These are phyloP conservation scores for Intellagama lesueurii DNA, from an alignment of 2,797 vertebrate species.

Conservation along the genomic window DNA sequence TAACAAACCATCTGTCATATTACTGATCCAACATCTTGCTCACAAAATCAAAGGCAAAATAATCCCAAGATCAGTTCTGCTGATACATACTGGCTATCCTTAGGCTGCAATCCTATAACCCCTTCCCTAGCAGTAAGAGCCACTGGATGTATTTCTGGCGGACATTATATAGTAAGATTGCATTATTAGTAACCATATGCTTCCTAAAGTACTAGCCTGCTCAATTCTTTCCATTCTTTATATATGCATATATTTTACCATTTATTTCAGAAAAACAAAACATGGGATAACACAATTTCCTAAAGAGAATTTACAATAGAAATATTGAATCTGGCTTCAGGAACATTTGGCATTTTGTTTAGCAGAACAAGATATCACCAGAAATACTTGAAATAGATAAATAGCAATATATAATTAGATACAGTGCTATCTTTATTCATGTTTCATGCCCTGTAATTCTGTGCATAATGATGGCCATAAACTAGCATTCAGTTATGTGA, in stretches of 20 bases:
- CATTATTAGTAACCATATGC: conserved; percentile 14
- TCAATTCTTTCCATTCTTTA: background rate
- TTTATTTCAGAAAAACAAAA: background rate
- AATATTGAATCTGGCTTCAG: conserved; percentile 5
- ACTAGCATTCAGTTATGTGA: conserved; percentile 4
- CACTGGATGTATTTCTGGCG: background rate
- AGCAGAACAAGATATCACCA: background rate
- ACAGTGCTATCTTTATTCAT: conserved; percentile 16
- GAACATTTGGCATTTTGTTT: conserved; percentile 17
- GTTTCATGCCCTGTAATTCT: conserved; percentile 20
- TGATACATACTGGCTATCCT: conserved; percentile 31
- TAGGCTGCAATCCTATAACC: background rate
- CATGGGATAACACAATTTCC: background rate
- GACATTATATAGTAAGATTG: background rate
- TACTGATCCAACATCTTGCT: conserved; percentile 59
- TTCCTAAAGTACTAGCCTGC: background rate
- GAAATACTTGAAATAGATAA: conserved; percentile 24
- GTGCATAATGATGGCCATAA: conserved; percentile 13
- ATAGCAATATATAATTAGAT: conserved; percentile 36
- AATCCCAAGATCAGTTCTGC: conserved; percentile 64
- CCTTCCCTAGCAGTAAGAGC: background rate
- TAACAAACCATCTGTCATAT: conserved; percentile 60
- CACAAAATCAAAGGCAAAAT: conserved; percentile 62
- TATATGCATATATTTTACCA: background rate
- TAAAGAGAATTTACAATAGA: conserved; percentile 13